Percentiles rank a stretch among this genome's conserved stretches.
phyloP scores from a whole-genome alignment of 64 coral and sea anemone genomes.

The Dendronephthya gigantea region DNA sequence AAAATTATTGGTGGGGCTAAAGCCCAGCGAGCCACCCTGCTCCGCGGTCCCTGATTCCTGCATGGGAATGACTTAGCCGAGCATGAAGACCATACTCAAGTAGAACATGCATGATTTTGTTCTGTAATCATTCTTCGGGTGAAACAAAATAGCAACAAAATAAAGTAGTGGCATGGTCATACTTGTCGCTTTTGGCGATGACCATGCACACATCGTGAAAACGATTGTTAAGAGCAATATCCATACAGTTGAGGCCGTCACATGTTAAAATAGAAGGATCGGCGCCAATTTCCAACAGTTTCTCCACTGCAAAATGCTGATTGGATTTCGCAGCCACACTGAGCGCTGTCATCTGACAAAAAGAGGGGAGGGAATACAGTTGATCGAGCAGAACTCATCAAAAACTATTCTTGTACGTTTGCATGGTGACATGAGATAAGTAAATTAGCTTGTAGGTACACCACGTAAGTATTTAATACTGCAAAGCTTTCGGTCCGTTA shows the following conservation, averaged over 20 bases:
- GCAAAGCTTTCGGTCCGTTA: no score
- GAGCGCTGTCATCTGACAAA: background rate
- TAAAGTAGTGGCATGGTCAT: background rate
- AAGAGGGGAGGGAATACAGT: background rate
- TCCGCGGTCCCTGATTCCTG: no score
- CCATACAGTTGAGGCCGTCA: background rate
- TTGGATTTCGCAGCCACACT: background rate
- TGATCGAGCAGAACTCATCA: no score
- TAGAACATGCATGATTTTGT: no score
- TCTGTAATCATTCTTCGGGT: background rate
- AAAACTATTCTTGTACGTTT: no score
- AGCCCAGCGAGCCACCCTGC: no score
- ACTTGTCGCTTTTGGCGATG: background rate
- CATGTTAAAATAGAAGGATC: background rate
- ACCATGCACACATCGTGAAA: slow-evolving; percentile 13
- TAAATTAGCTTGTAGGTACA: no score
- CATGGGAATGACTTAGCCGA: no score
- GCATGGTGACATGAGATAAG: no score
- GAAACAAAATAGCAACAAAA: background rate
- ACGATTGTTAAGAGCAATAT: background rate
- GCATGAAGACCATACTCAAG: no score
- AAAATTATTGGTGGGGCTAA: no score
- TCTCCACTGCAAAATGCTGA: background rate
- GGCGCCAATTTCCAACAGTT: background rate
- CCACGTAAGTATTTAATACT: no score